phyloP scores from a whole-genome alignment of 2,888 invertebrate species.

The Mesoligia furuncula region DNA sequence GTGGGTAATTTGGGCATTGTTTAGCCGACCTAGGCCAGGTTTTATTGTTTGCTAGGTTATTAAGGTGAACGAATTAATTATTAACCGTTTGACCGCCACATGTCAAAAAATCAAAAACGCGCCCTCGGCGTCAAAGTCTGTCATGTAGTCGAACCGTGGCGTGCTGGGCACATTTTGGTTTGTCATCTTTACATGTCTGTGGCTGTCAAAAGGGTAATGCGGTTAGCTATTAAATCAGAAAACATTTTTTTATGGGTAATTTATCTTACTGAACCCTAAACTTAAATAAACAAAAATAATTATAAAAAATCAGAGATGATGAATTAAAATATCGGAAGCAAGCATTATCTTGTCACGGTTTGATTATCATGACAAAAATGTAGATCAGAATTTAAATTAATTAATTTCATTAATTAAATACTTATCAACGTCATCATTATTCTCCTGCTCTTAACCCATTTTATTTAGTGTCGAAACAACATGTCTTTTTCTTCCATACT shows the following conservation, averaged over 20 bases:
- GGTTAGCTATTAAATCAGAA: neutral
- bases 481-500: neutral
- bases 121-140: no score
- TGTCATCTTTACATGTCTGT: no score
- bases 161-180: no score
- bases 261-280: neutral
- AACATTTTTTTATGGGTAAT: neutral
- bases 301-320: no score
- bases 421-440: neutral
- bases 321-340: neutral
- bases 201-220: no score
- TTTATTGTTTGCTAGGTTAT: slow-evolving; percentile 6
- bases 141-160: no score
- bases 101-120: no score
- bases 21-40: neutral
- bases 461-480: neutral
- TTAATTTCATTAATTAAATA: neutral
- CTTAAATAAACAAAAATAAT: neutral
- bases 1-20: slow-evolving; percentile 5
- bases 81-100: no score
- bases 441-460: neutral
- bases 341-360: neutral
- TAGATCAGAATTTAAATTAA: neutral
- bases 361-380: neutral
- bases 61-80: slow-evolving; percentile 21